Base-by-base conservation (phyloP, 2,113 vertebrate species). In the Pimephales promelas region DNA sequence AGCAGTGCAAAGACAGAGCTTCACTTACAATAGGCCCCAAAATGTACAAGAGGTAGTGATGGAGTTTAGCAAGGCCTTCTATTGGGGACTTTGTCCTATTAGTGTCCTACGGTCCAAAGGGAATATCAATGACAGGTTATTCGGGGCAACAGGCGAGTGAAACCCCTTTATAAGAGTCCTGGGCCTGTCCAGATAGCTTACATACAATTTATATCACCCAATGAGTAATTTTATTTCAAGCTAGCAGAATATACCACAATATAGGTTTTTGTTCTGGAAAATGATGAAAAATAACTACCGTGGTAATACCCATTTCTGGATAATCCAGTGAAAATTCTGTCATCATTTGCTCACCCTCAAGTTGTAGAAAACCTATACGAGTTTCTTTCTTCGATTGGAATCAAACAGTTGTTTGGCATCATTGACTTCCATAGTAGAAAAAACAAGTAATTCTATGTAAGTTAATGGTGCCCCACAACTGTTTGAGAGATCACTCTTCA, bases 121-220 rank as follows among this genome's bases (percentile, higher is more conserved):
- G 77, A 66, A 66, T 79, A 79, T 79, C 43, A 79, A 64, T 64
- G 59, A 31, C 40, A 49, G 59, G 43, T 66, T 79, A 79, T 79
- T 66, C 26, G n/a, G 43, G 26, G 18, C 10, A 79, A 66, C 3
- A 31, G 43, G 16, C 2, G 22, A 72, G 68, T 62, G 56, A 78
- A 45, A 78, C 14, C 34, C 5, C 56, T 43, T 78, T 34, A 76
- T 56, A 76, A 22, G 4, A 36, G 31, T 40, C 28, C 20, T 36
- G 28, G 10, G n/a, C n/a, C n/a, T n/a, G n/a, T n/a, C n/a, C 2
- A n/a, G 52, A 57, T 4, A 54, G 31, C 56, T 78, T 57, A 11
- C 24, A 74, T 49, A 10, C 6, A 52, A 18, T 74, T 52, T 49
- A 74, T 74, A 31, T 31, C 16, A 74, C 16, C 4, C 3, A 52